Evolutionary conservation across 1,140 invertebrate species (phyloP), one percentile per base, ranked within the genome.

Genomic region (Drosophila dunni): DNA sequence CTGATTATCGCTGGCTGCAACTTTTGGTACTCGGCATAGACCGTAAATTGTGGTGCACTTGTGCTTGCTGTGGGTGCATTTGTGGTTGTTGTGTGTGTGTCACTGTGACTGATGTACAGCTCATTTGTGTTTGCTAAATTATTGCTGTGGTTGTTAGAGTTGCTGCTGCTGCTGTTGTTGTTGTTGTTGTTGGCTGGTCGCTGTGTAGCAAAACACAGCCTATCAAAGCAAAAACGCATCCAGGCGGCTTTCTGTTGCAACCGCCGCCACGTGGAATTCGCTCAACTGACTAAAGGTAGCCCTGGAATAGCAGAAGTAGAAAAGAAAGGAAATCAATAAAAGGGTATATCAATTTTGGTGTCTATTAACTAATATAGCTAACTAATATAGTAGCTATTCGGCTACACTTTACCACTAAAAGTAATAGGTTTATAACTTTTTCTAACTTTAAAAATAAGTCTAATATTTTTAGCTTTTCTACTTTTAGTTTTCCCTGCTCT

Each of bases 141-240:
- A 29, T 24, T 67, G 69, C 44, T 71, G 36, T 42, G 44, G 42
- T 20, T 72, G 15, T 40, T 71, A 42, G 15, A 62, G 40, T 67
- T 64, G 73, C 7, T 7, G 54, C 50, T 56, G 46, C 48, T 61
- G 11, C 63, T 58, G 42, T 20, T 68, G 46, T 51, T 69, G n/a
- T 50, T 54, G 53, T 65, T 57, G 69, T 40, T 69, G 65, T 76
- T 78, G 94, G 94, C 94, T 92, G 94, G 94, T 93, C 95, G 95
- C 94, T 95, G 95, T 94, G 96, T 96, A 94, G 96, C 96, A 95
- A 97, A 97, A 95, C 96, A 97, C 94, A 97, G 94, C 93, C 94
- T 94, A 93, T 96, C 96, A 93, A 97, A 96, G 93, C 96, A 97
- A 94, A 97, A 95, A 94, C 96, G 96, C 96, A 97, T 97, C 95